These are phyloP conservation scores for Ciconia maguari DNA, from an alignment of 2,113 vertebrate genomes.

Conservation along the genomic window DNA sequence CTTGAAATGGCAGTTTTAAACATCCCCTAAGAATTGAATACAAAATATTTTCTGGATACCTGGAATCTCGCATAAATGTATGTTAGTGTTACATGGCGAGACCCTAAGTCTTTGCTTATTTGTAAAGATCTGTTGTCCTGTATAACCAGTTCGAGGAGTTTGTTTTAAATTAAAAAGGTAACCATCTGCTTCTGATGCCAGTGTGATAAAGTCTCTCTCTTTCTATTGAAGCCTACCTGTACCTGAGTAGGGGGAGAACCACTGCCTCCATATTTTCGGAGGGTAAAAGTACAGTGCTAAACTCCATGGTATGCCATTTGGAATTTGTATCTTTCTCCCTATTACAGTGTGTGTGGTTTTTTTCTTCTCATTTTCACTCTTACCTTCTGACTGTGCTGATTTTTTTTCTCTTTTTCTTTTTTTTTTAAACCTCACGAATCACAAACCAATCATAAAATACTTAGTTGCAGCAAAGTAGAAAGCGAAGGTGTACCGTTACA, in stretches of 20 bases:
- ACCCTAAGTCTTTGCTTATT: background rate
- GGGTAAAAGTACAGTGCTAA: slow-evolving; percentile 77
- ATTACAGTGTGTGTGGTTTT: background rate
- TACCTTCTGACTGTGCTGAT: slow-evolving; percentile 27
- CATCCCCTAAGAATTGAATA: background rate
- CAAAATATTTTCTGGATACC: background rate
- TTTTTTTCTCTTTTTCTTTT: background rate
- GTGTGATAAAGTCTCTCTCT: slow-evolving; percentile 74
- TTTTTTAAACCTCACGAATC: background rate
- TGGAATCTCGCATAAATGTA: background rate
- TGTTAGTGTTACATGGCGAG: background rate
- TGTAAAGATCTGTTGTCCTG: background rate
- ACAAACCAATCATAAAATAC: background rate
- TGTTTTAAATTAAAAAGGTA: slow-evolving; percentile 18
- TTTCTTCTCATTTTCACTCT: slow-evolving; percentile 23
- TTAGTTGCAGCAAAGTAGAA: background rate
- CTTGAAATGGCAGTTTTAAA: background rate
- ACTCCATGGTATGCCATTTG: slow-evolving; percentile 72
- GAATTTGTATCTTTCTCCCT: slow-evolving; percentile 68
- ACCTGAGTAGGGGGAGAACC: slow-evolving; percentile 72
- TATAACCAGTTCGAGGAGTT: background rate
- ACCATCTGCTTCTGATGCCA: slow-evolving; percentile 51
- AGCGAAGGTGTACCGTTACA: background rate
- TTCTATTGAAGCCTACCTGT: slow-evolving; percentile 75
- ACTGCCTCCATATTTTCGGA: slow-evolving; percentile 75